These are phyloP conservation scores for Sphaerophoria rueppellii DNA, from an alignment of 2,888 invertebrate species.

Conservation along the genomic window DNA sequence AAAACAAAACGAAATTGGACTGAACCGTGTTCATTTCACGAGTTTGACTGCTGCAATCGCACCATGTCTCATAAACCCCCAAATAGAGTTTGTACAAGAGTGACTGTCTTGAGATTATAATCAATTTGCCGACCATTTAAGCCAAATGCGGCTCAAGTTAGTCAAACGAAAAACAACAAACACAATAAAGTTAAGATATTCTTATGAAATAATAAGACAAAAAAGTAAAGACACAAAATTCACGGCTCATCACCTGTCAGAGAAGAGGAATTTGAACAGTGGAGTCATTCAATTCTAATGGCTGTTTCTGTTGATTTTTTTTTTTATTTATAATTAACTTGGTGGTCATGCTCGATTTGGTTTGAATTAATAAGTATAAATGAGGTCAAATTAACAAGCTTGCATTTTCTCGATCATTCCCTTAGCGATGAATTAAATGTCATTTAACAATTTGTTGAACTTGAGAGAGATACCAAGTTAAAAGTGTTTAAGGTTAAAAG, in stretches of 20 bases:
- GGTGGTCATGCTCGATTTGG: slow-evolving; percentile 6
- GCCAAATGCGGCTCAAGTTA: neutral
- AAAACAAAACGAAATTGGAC: too few relatives aligned
- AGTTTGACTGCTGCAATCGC: neutral
- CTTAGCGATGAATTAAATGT: too few relatives aligned
- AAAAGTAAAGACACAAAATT: neutral
- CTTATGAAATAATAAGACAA: neutral
- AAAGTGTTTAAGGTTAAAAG: too few relatives aligned
- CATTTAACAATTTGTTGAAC: too few relatives aligned
- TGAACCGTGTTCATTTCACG: neutral
- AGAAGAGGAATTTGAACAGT: neutral
- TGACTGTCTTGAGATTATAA: neutral
- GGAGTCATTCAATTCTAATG: neutral
- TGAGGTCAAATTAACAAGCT: too few relatives aligned
- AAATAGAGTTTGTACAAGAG: neutral
- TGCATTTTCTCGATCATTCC: too few relatives aligned
- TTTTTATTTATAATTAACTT: neutral
- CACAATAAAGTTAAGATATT: neutral
- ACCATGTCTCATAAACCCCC: neutral
- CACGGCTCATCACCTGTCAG: neutral
- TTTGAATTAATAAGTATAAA: neutral
- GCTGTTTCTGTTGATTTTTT: neutral
- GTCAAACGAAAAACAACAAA: neutral
- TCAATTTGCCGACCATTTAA: slow-evolving; percentile 12
- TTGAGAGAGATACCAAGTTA: too few relatives aligned